phyloP scores from a whole-genome alignment of 2,888 invertebrate genomes.

The Cataglyphis rosenhaueri region DNA sequence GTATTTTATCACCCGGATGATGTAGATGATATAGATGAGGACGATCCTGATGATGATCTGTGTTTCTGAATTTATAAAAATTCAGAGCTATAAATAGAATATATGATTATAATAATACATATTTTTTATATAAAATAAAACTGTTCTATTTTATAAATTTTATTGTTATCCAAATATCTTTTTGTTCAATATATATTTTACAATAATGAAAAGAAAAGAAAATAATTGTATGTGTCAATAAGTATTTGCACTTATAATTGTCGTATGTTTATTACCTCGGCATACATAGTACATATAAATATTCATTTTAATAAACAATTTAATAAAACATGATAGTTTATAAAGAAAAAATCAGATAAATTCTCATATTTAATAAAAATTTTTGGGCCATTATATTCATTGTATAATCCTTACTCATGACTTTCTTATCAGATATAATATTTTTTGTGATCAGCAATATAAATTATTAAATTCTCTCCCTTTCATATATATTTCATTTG shows the following conservation, averaged over 20 bases:
- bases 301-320: slow-evolving; percentile 3
- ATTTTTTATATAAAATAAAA: slow-evolving; percentile 18
- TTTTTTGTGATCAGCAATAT: neutral
- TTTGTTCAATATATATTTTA: neutral
- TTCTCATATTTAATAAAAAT: neutral
- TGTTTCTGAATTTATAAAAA: slow-evolving; percentile 86
- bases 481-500: neutral
- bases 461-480: neutral
- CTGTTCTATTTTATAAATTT: slow-evolving; percentile 17
- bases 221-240: neutral
- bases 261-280: slow-evolving; percentile 77
- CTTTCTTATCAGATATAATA: neutral
- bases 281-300: slow-evolving; percentile 5
- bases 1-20: slow-evolving; percentile 92
- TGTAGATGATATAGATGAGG: slow-evolving; percentile 93
- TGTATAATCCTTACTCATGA: neutral
- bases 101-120: slow-evolving; percentile 9
- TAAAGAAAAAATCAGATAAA: neutral
- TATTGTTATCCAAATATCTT: neutral
- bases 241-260: slow-evolving; percentile 58
- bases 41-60: slow-evolving; percentile 94
- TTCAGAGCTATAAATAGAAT: neutral
- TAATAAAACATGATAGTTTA: neutral
- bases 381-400: neutral
- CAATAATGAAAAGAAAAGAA: neutral